Conservation (phyloP, 2,113 vertebrate species). For the Catharus bicknelli region DNA sequence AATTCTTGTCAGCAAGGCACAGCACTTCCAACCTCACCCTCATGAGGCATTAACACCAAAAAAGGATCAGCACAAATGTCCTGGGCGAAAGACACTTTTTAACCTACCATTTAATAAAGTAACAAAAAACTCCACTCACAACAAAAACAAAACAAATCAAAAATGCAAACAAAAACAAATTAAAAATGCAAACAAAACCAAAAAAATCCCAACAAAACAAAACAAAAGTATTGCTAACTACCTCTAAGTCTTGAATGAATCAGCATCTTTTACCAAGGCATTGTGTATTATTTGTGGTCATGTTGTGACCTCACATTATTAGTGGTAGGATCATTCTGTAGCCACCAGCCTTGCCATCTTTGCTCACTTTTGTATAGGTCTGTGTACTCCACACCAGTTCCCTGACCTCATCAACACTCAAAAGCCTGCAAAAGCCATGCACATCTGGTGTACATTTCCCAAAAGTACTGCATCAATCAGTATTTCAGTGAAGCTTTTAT, state of each 20-base stretch:
- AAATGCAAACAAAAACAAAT: neutral
- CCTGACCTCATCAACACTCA: neutral
- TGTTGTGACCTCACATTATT: neutral
- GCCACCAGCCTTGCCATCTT: neutral
- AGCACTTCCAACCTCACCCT: neutral
- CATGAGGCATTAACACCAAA: neutral
- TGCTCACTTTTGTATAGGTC: neutral
- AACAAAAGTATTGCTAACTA: neutral
- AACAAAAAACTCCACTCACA: fast-evolving
- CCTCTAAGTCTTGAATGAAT: neutral
- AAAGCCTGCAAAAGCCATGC: neutral
- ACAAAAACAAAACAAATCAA: neutral
- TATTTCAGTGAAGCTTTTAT: neutral
- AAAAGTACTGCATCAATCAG: neutral
- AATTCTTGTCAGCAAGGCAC: neutral
- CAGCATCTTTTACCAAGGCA: neutral
- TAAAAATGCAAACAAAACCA: neutral
- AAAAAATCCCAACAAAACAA: neutral
- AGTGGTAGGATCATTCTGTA: neutral
- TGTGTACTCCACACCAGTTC: neutral
- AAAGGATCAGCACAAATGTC: neutral
- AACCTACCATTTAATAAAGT: neutral
- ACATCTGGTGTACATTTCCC: fast-evolving
- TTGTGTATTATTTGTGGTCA: neutral
- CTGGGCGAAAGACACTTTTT: neutral